phyloP scores from a whole-genome alignment of 2,888 invertebrate species.

The Eilema caniola region DNA sequence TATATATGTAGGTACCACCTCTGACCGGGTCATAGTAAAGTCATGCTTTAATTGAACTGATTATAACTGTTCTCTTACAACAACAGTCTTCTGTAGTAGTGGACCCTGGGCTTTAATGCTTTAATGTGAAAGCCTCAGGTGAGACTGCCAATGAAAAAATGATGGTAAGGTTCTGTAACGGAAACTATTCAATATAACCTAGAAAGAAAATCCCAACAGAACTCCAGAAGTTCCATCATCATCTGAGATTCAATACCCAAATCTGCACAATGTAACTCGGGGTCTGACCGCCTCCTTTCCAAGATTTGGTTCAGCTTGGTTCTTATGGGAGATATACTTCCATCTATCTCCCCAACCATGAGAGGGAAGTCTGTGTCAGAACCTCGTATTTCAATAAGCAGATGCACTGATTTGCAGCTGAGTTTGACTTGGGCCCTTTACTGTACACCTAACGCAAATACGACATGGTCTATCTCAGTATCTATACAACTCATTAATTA shows the following conservation, averaged over 20 bases:
- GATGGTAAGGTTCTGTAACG: neutral
- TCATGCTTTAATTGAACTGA: neutral
- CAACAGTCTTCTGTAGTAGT: too few species aligned
- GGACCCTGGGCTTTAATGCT: too few species aligned
- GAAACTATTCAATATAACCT: too few species aligned
- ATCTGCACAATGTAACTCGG: neutral
- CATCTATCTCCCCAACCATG: neutral
- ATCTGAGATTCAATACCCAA: neutral
- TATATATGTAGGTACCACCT: too few species aligned
- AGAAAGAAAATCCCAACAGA: too few species aligned
- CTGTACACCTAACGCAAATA: neutral
- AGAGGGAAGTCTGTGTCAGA: neutral
- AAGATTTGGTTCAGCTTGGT: neutral
- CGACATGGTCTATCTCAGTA: constrained; percentile 9
- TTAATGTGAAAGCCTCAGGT: too few species aligned
- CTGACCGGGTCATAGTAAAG: neutral
- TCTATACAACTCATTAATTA: constrained; percentile 21
- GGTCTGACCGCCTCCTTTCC: too few species aligned
- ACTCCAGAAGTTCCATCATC: neutral
- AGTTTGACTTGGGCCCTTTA: too few species aligned
- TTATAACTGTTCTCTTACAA: neutral
- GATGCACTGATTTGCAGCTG: neutral
- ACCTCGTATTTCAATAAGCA: neutral
- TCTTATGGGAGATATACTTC: neutral
- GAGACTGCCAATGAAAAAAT: too few species aligned